Evolutionary conservation across 2,797 vertebrate genomes (phyloP).

Genomic region (Darevskia nairensis): DNA sequence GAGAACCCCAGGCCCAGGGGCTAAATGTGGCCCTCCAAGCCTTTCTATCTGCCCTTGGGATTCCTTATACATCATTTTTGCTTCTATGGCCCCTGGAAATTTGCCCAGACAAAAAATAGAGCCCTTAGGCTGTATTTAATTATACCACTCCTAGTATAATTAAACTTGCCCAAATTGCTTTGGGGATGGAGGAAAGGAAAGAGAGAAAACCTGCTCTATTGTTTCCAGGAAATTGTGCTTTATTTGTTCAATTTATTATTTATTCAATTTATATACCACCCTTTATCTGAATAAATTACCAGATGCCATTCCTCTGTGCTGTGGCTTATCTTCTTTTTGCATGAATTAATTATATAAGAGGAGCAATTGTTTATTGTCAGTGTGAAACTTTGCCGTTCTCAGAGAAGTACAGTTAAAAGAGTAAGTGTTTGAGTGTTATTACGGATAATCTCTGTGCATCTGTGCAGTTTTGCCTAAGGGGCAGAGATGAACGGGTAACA

Average conservation of each 20-base stretch:
- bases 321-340: background rate
- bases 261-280: too few species aligned
- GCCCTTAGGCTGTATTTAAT: background rate
- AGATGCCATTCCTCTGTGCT: background rate
- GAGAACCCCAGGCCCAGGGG: too few species aligned
- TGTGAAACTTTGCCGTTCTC: background rate
- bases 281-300: background rate
- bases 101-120: background rate
- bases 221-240: background rate
- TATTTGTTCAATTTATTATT: too few species aligned
- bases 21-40: too few species aligned
- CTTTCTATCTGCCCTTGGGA: too few species aligned
- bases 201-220: background rate
- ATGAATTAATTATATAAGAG: background rate
- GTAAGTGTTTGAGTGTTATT: background rate
- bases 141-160: background rate
- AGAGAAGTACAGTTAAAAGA: background rate
- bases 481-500: background rate
- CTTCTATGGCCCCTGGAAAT: too few species aligned
- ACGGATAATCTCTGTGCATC: background rate
- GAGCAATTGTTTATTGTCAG: background rate
- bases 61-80: too few species aligned
- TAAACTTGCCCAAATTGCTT: background rate
- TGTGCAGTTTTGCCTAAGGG: background rate
- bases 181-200: background rate